These are phyloP conservation scores for Drosophila sproati DNA, from an alignment of 1,140 invertebrate species.

Conservation along the genomic window DNA sequence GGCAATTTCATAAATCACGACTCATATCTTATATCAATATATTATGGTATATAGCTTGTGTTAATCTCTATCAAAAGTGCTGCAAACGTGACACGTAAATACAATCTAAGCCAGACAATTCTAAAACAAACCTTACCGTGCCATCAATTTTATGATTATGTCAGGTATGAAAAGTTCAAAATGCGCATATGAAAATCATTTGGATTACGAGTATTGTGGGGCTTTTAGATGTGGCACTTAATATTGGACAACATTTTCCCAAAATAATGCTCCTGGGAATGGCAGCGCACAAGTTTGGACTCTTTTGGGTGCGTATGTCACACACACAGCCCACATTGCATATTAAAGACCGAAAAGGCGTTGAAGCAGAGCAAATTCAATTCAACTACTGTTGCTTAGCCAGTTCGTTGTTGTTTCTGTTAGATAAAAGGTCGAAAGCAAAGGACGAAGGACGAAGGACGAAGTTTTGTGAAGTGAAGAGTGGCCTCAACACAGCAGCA, in stretches of 20 bases:
- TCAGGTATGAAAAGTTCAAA: slow-evolving; percentile 25
- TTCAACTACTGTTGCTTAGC: slow-evolving; percentile 77
- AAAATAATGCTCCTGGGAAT: slow-evolving; percentile 58
- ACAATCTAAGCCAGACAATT: background rate
- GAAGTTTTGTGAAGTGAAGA: slow-evolving; percentile 4
- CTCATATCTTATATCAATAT: slow-evolving; percentile 20
- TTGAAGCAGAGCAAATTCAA: slow-evolving; percentile 80
- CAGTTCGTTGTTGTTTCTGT: slow-evolving; percentile 56
- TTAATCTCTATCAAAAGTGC: slow-evolving; percentile 48
- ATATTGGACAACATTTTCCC: slow-evolving; percentile 36
- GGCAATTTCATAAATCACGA: slow-evolving; percentile 65
- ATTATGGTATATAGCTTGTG: slow-evolving; percentile 14
- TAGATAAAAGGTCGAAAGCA: slow-evolving; percentile 68
- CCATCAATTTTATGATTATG: slow-evolving; percentile 61
- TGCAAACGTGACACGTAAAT: slow-evolving; percentile 14
- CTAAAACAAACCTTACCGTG: slow-evolving; percentile 12
- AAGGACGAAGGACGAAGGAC: slow-evolving; percentile 29
- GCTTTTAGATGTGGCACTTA: slow-evolving; percentile 18
- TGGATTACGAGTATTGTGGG: slow-evolving; percentile 14
- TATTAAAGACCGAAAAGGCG: slow-evolving; percentile 74
- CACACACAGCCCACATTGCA: slow-evolving; percentile 26
- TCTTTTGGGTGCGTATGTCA: background rate
- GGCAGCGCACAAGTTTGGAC: background rate
- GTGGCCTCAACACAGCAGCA: slow-evolving; percentile 17
- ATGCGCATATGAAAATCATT: background rate